A percentile compares a stretch with the other conserved stretches of the same genome.
These are phyloP conservation scores for Drosophila rubida DNA, from an alignment of 2,888 invertebrate species.

Conservation along the genomic window DNA sequence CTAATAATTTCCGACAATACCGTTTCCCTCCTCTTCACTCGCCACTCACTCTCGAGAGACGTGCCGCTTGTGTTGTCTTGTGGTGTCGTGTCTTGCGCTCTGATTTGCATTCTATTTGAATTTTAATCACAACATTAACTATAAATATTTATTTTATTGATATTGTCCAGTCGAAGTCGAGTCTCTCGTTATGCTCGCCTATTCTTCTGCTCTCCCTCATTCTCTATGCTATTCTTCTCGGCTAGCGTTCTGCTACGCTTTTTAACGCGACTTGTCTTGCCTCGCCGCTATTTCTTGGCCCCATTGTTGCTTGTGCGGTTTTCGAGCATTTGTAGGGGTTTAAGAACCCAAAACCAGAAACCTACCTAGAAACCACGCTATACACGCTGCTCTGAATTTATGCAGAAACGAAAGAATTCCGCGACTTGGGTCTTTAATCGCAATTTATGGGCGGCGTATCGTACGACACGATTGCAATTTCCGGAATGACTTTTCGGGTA, in stretches of 20 bases:
- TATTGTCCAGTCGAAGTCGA: slow-evolving; percentile 24
- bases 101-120: slow-evolving; percentile 79
- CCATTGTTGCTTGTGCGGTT: slow-evolving; percentile 24
- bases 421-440: not conserved
- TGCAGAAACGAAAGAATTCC: slow-evolving; percentile 10
- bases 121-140: slow-evolving; percentile 72
- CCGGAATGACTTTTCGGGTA: slow-evolving; percentile 1
- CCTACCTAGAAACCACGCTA: slow-evolving; percentile 19
- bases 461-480: slow-evolving; percentile 8
- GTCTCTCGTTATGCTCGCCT: not conserved
- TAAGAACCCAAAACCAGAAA: slow-evolving; percentile 31
- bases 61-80: slow-evolving; percentile 18
- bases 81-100: slow-evolving; percentile 52
- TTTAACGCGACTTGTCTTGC: slow-evolving; percentile 13
- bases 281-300: slow-evolving; percentile 53
- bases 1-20: slow-evolving; percentile 70
- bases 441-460: not conserved
- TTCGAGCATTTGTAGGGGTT: slow-evolving; percentile 67
- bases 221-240: slow-evolving; percentile 5
- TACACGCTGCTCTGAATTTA: slow-evolving; percentile 11
- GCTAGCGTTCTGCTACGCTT: slow-evolving; percentile 17
- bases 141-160: slow-evolving; percentile 71
- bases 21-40: slow-evolving; percentile 12
- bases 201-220: not conserved
- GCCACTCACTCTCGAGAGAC: not conserved